Evolutionary conservation across 2,888 invertebrate genomes (phyloP).

Genomic region (Hypomecis atomaria): DNA sequence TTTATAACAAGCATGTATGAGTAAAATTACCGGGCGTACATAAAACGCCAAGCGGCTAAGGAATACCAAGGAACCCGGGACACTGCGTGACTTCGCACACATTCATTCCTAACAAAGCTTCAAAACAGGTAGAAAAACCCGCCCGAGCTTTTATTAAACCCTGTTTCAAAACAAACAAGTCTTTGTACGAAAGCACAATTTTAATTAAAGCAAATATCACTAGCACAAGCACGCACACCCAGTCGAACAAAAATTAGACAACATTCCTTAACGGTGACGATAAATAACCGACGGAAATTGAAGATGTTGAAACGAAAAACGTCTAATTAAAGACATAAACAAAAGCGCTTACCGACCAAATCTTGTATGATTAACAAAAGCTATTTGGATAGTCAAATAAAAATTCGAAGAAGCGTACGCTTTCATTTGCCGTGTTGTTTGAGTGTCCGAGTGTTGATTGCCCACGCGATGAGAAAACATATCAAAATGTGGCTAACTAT

Average conservation of each 20-base stretch:
- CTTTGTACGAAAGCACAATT: slow-evolving; percentile 60
- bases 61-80: slow-evolving; percentile 65
- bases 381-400: slow-evolving; percentile 54
- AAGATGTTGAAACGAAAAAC: slow-evolving; percentile 53
- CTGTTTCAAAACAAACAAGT: slow-evolving; percentile 63
- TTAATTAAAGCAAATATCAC: slow-evolving; percentile 69
- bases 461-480: slow-evolving; percentile 51
- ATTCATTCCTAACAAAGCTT: slow-evolving; percentile 67
- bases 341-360: slow-evolving; percentile 50
- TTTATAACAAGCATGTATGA: slow-evolving; percentile 44
- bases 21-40: slow-evolving; percentile 55
- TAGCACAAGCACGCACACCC: slow-evolving; percentile 45
- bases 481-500: slow-evolving; percentile 55
- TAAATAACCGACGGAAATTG: slow-evolving; percentile 50
- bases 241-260: slow-evolving; percentile 55
- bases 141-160: slow-evolving; percentile 64
- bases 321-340: slow-evolving; percentile 58
- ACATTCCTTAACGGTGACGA: slow-evolving; percentile 50
- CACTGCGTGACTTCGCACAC: slow-evolving; percentile 75
- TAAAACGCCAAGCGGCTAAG: slow-evolving; percentile 58
- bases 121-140: slow-evolving; percentile 73
- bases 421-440: slow-evolving; percentile 54
- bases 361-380: slow-evolving; percentile 55
- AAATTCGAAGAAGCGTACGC: slow-evolving; percentile 51
- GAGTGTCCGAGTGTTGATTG: slow-evolving; percentile 47